Base-by-base conservation (phyloP, 2,888 invertebrate genomes). In the Gari tellinella region DNA sequence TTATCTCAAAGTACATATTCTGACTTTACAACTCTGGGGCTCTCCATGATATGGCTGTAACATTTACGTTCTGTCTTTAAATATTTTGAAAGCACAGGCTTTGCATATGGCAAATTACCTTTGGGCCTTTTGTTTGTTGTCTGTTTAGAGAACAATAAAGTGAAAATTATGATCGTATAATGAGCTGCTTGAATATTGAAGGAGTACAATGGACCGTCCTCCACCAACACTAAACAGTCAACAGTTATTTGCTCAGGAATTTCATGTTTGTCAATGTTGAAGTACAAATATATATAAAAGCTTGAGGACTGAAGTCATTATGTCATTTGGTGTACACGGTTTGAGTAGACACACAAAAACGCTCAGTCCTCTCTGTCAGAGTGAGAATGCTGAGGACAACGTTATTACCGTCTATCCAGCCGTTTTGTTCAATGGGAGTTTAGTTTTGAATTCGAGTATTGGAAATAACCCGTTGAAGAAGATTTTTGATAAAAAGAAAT, bases 231-330 rank as follows among this genome's bases (percentile, higher is more conserved):
- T n/a, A 31, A 31, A 45, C 60, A 60, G 60, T 46, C 25, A 51
- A 43, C 67, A 63, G 64, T 73, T 78, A 61, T 78, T 73, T 70
- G 67, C 62, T 66, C 31, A 70, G 78, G 73, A 78, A 78, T 78
- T 60, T 73, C 21, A 17, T 69, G 58, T 67, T 74, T 68, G 49
- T 51, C 68, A 65, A 52, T 69, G 74, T 68, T 69, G 56, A 63
- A 70, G 56, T 53, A 63, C 57, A 66, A 72, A 69, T 57, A 53
- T 65, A 62, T 45, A 55, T 48, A 73, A 46, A 63, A 57, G 41
- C 45, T 45, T 25, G 4, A 19, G 7, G 14, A 43, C 17, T 43
- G 4, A 3, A 8, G 23, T 61, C 56, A 70, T 21, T 48, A 75
- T 75, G 75, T 75, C 58, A 69, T 61, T 69, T 40, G 53, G 69